A percentile compares a stretch with the other conserved stretches of the same genome.
These are phyloP conservation scores for Oreochromis mossambicus DNA, from an alignment of 2,797 vertebrate species.

Conservation along the genomic window DNA sequence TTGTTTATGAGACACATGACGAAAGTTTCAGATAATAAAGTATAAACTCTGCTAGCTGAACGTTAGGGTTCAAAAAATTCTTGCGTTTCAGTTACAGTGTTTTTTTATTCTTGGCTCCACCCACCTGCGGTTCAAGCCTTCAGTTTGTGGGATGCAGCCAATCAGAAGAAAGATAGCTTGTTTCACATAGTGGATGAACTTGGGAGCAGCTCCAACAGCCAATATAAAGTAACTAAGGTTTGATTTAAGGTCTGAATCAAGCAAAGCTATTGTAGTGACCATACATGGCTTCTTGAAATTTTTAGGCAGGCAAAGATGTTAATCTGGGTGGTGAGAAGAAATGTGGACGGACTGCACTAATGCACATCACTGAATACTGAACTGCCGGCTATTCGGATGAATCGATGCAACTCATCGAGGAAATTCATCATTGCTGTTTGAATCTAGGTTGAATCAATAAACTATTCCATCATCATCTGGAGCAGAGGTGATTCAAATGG, in stretches of 20 bases:
- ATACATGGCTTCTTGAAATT: not conserved
- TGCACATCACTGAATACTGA: not conserved
- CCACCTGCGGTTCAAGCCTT: accelerated
- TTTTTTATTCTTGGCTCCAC: not conserved
- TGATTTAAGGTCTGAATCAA: not conserved
- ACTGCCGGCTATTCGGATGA: not conserved
- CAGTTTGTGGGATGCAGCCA: not conserved
- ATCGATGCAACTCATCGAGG: not conserved
- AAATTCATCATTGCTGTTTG: not conserved
- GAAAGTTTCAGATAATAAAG: not conserved
- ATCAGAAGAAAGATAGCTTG: not conserved
- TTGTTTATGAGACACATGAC: not conserved
- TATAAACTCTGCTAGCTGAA: not conserved
- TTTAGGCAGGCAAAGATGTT: not conserved
- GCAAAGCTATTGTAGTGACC: not conserved
- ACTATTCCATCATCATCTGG: not conserved
- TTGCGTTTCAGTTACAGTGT: not conserved
- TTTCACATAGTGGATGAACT: not conserved
- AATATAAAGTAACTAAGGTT: not conserved
- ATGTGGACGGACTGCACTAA: not conserved
- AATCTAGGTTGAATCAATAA: not conserved
- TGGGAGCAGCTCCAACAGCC: not conserved
- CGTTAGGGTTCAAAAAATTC: not conserved
- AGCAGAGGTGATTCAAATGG: not conserved
- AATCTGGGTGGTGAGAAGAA: not conserved